phyloP scores from a whole-genome alignment of 2,113 vertebrate species.

The Grus americana region DNA sequence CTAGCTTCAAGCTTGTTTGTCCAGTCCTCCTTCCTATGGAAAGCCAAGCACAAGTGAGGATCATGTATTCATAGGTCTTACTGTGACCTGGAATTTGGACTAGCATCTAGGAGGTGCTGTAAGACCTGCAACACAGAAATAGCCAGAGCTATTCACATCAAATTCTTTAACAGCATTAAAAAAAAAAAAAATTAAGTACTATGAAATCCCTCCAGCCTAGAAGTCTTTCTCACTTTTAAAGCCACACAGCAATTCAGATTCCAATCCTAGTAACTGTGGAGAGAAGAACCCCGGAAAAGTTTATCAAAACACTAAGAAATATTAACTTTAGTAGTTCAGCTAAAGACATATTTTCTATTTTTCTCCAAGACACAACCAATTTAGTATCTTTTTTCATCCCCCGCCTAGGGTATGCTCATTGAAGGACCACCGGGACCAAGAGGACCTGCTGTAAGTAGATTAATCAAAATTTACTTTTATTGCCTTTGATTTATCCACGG shows the following conservation, averaged over 20 bases:
- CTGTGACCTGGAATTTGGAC: background rate
- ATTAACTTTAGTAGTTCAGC: background rate
- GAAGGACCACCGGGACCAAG: conserved; percentile 90
- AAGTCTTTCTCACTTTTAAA: background rate
- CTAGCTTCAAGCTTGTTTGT: background rate
- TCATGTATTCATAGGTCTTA: background rate
- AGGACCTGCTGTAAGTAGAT: conserved; percentile 88
- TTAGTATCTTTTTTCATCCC: background rate
- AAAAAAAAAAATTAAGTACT: background rate
- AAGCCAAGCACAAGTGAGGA: background rate
- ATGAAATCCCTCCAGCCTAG: background rate
- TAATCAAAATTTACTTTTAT: background rate
- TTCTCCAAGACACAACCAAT: background rate
- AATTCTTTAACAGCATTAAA: background rate
- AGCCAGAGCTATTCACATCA: background rate
- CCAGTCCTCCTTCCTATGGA: background rate
- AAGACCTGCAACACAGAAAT: background rate
- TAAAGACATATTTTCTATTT: background rate
- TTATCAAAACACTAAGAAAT: background rate
- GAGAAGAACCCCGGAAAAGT: background rate
- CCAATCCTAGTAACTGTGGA: background rate
- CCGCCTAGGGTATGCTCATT: conserved; percentile 91
- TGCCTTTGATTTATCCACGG: background rate
- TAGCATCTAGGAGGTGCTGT: background rate
- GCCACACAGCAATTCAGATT: background rate